Evolutionary conservation across 2,888 invertebrate genomes (phyloP).

Genomic region (Metalampra italica): DNA sequence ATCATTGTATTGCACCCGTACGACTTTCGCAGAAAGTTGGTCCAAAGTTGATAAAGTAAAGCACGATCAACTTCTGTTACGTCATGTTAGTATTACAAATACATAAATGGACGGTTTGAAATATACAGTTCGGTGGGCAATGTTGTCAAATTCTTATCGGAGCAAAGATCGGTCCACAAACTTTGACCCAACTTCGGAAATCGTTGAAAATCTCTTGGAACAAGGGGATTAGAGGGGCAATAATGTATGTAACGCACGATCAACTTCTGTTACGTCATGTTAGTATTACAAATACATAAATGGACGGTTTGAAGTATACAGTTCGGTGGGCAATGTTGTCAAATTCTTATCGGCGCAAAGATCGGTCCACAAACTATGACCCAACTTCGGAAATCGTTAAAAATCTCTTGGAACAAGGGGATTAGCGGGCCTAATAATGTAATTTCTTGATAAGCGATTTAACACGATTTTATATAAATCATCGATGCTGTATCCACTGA

Average conservation of each 20-base stretch:
- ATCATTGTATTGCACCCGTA: no score
- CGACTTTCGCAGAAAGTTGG: no score
- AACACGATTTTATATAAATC: constrained; percentile 4
- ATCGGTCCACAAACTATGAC: neutral
- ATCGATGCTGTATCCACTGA: neutral
- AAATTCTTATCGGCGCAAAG: constrained; percentile 2
- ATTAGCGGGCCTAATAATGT: constrained; percentile 9
- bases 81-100: neutral
- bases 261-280: neutral
- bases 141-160: constrained; percentile 7
- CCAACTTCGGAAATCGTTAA: neutral
- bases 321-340: neutral
- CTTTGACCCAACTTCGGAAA: neutral
- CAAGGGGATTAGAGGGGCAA: constrained; percentile 11
- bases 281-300: neutral
- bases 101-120: neutral
- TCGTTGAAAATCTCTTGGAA: constrained; percentile 10
- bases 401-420: constrained; percentile 12
- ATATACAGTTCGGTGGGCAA: neutral
- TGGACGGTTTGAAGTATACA: neutral
- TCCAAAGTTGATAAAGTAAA: no score
- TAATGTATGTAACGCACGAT: neutral
- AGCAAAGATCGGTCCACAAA: neutral
- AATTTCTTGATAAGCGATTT: neutral
- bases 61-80: neutral